Conservation (phyloP, 2,888 invertebrate species). For the Bruchidius siliquastri region DNA sequence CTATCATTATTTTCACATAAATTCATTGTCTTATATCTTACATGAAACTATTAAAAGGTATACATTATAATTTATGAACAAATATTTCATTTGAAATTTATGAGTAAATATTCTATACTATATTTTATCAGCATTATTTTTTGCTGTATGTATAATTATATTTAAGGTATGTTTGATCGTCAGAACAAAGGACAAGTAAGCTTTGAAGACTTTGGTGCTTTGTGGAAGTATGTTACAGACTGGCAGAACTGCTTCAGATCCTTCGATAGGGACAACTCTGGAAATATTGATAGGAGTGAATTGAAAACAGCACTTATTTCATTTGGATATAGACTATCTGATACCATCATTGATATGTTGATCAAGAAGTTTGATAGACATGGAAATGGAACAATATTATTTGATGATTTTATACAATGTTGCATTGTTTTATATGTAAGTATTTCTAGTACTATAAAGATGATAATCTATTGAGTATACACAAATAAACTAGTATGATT, state of each 20-base stretch:
- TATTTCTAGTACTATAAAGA: too few relatives aligned
- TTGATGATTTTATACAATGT: slow-evolving; percentile 98
- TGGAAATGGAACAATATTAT: slow-evolving; percentile 85
- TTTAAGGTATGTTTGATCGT: slow-evolving; percentile 85
- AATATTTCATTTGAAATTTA: too few relatives aligned
- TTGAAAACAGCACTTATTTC: slow-evolving; percentile 84
- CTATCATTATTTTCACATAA: too few relatives aligned
- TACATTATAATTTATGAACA: too few relatives aligned
- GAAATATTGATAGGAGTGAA: slow-evolving; percentile 88
- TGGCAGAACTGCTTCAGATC: slow-evolving; percentile 95
- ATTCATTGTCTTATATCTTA: too few relatives aligned
- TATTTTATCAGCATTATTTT: too few relatives aligned
- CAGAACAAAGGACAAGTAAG: slow-evolving; percentile 84
- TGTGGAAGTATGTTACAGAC: slow-evolving; percentile 98
- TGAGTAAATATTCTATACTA: too few relatives aligned
- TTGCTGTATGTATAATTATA: background rate
- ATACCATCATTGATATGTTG: slow-evolving; percentile 72
- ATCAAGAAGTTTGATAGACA: slow-evolving; percentile 91
- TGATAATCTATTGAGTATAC: too few relatives aligned
- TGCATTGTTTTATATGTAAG: slow-evolving; percentile 90
- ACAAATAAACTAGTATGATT: too few relatives aligned
- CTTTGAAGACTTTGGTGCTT: slow-evolving; percentile 90
- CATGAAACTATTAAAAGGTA: too few relatives aligned
- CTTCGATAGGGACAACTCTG: slow-evolving; percentile 88
- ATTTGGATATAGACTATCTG: slow-evolving; percentile 86